A percentile compares a stretch with the other conserved stretches of the same genome.
phyloP scores from a whole-genome alignment of 2,888 invertebrate species.

The Tanypteryx hageni region DNA sequence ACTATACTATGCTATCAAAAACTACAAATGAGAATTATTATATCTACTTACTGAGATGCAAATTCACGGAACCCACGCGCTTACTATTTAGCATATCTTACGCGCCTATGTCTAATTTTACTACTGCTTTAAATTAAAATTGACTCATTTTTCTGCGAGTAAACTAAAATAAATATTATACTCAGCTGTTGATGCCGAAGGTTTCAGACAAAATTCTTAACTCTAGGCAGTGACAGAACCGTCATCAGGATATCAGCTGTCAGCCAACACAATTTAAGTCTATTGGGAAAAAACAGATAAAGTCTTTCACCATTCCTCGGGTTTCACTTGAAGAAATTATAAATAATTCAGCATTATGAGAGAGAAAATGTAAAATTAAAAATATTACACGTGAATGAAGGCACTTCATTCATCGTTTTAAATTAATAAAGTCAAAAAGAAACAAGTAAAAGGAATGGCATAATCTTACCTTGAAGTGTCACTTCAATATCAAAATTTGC shows the following conservation, averaged over 20 bases:
- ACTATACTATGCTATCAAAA: constrained; percentile 43
- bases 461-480: background rate
- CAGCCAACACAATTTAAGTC: constrained; percentile 31
- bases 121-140: constrained; percentile 43
- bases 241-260: constrained; percentile 49
- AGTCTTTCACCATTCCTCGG: background rate
- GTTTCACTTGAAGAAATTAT: background rate
- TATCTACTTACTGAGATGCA: constrained; percentile 37
- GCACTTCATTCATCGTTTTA: background rate
- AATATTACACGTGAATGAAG: background rate
- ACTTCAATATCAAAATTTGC: background rate
- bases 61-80: background rate
- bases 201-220: constrained; percentile 40
- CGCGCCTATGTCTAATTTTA: constrained; percentile 37
- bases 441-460: background rate
- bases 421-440: background rate
- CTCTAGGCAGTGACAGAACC: constrained; percentile 24
- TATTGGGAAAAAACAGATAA: background rate
- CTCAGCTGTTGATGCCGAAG: constrained; percentile 47
- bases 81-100: background rate
- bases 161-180: constrained; percentile 7
- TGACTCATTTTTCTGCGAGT: background rate
- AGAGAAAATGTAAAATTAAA: background rate
- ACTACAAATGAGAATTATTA: constrained; percentile 31
- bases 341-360: background rate